Base-by-base conservation (phyloP, 1,140 invertebrate genomes). In the Meteorus sp. region DNA sequence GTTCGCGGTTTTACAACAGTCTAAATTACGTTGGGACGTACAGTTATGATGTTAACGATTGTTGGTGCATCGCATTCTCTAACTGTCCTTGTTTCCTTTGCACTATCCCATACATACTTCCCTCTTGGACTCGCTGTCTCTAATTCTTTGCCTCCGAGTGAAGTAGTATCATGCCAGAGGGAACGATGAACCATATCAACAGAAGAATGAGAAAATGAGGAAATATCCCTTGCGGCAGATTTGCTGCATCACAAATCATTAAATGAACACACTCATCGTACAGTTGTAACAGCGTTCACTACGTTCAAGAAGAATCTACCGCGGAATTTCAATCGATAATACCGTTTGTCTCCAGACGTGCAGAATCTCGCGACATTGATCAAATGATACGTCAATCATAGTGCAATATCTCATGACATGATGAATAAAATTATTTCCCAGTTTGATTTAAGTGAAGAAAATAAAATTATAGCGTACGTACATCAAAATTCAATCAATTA, bases 11-110 rank as follows among this genome's bases (percentile, higher is more conserved):
- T 77, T 76, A 75, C 73, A 75, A 62, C 69, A 68, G 64, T 74
- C 70, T 75, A 75, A 77, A 77, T 75, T 75, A 75, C 68, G 59
- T 41, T 39, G 52, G 60, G 45, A 67, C 68, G 63, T 65, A 63
- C 65, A 63, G 70, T 73, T 73, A 73, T 72, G 70, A 71, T 71
- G 70, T 73, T 76, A 74, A 74, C 69, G 73, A 75, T 13, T 39
- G 17, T 57, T 11, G 17, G 27, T 31, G 15, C 31, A 19, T 17
- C 22, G 3, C n/a, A 25, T 5, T 47, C 20, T 8, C 31, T 13
- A 48, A 7, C 22, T 9, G 13, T 23, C 7, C 29, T 13, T 17
- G 3, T 17, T 9, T 17, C 8, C n/a, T n/a, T n/a, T n/a, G n/a
- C n/a, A n/a, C n/a, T n/a, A n/a, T n/a, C n/a, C n/a, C n/a, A n/a